phyloP scores from a whole-genome alignment of 2,113 vertebrate species.

The Axis porcinus region DNA sequence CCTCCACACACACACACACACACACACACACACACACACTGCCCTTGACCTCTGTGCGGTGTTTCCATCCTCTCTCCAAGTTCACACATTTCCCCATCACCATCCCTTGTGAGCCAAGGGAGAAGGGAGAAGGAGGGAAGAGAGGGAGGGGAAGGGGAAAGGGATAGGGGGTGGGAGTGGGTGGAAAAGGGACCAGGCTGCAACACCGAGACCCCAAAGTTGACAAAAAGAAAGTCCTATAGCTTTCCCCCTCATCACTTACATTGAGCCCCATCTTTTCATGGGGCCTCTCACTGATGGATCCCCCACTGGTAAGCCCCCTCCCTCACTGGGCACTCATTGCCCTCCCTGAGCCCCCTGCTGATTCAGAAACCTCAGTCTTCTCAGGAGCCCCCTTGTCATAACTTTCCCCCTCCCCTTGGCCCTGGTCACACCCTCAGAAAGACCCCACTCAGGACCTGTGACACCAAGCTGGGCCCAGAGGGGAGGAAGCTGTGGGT shows the following conservation, averaged over 20 bases:
- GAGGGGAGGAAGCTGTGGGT: background rate
- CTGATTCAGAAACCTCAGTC: background rate
- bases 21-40: background rate
- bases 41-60: constrained; percentile 70
- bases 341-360: background rate
- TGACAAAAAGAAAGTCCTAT: background rate
- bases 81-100: constrained; percentile 71
- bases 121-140: background rate
- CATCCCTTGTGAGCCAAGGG: constrained; percentile 60
- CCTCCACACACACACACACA: background rate
- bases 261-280: background rate
- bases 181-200: constrained; percentile 53
- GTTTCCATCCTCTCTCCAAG: constrained; percentile 66
- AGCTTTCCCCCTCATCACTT: background rate
- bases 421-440: background rate
- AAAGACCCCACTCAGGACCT: background rate
- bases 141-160: rapidly evolving
- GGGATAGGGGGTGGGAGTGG: background rate
- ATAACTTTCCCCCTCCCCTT: background rate
- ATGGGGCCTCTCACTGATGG: background rate
- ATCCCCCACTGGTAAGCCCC: too few species aligned
- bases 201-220: constrained; percentile 42
- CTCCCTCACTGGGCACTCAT: background rate
- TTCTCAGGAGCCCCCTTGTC: background rate
- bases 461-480: background rate